Percentiles rank a stretch among this genome's conserved stretches.
Evolutionary conservation across 1,140 invertebrate genomes (phyloP).

Genomic region (Agrypnia vestita): DNA sequence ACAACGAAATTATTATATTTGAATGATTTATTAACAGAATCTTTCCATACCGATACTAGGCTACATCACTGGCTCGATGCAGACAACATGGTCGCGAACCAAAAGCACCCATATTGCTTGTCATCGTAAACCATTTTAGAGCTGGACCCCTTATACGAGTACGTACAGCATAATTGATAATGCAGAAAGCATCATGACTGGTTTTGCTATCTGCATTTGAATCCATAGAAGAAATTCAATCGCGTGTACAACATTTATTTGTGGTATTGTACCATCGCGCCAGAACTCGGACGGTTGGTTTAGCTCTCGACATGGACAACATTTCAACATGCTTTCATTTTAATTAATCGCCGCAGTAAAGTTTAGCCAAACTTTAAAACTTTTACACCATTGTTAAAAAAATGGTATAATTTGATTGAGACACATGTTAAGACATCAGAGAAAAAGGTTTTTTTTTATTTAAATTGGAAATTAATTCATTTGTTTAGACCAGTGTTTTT

Average conservation of each 20-base stretch:
- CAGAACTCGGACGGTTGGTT: background rate
- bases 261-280: background rate
- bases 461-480: no score
- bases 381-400: no score
- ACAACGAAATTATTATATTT: no score
- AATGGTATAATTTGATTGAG: no score
- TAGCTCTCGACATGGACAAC: no score
- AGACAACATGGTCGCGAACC: conserved; percentile 25
- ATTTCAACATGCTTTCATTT: no score
- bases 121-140: conserved; percentile 39
- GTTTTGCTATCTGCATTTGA: conserved; percentile 4
- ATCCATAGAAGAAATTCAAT: background rate
- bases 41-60: background rate
- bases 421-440: no score
- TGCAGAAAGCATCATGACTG: conserved; percentile 31
- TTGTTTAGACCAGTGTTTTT: no score
- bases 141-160: conserved; percentile 1
- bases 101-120: conserved; percentile 35
- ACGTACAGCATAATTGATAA: conserved; percentile 32
- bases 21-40: no score
- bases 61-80: conserved; percentile 2
- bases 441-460: no score
- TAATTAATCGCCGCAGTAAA: no score
- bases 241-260: background rate
- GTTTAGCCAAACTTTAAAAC: no score